phyloP scores from a whole-genome alignment of 2,797 vertebrate genomes.

The Pseudochromis fuscus region DNA sequence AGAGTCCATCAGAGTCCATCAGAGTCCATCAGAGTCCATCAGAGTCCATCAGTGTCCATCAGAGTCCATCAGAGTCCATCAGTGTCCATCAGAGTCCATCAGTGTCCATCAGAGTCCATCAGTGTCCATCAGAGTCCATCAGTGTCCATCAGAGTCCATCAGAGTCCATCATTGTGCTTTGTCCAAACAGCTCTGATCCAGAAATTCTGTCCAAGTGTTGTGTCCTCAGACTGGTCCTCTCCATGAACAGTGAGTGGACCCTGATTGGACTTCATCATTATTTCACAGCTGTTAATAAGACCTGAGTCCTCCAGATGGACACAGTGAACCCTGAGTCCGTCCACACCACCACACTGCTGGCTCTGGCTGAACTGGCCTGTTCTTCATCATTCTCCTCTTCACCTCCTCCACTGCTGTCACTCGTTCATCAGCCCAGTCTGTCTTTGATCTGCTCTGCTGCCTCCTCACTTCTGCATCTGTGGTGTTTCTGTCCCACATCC shows the following conservation, averaged over 20 bases:
- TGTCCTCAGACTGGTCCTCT: too few species aligned
- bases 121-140: too few species aligned
- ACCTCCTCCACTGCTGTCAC: slow-evolving; percentile 18
- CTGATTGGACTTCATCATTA: slow-evolving; percentile 56
- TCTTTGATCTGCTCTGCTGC: slow-evolving; percentile 38
- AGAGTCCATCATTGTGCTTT: too few species aligned
- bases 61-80: too few species aligned
- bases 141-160: too few species aligned
- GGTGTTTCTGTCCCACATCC: slow-evolving; percentile 16
- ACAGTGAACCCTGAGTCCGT: slow-evolving; percentile 14
- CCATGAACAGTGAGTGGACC: slow-evolving; percentile 6
- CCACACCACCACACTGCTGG: slow-evolving; percentile 8
- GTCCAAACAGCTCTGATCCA: too few species aligned
- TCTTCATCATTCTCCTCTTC: slow-evolving; percentile 14
- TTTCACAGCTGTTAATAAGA: slow-evolving; percentile 54
- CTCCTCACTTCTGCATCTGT: slow-evolving; percentile 11
- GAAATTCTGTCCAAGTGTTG: too few species aligned
- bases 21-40: too few species aligned
- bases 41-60: too few species aligned
- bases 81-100: too few species aligned
- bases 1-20: too few species aligned
- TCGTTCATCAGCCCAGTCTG: slow-evolving; percentile 16
- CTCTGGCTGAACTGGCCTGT: slow-evolving; percentile 19
- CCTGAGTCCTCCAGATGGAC: slow-evolving; percentile 59
- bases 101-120: too few species aligned